phyloP scores from a whole-genome alignment of 2,113 vertebrate genomes.

The Neotoma lepida region DNA sequence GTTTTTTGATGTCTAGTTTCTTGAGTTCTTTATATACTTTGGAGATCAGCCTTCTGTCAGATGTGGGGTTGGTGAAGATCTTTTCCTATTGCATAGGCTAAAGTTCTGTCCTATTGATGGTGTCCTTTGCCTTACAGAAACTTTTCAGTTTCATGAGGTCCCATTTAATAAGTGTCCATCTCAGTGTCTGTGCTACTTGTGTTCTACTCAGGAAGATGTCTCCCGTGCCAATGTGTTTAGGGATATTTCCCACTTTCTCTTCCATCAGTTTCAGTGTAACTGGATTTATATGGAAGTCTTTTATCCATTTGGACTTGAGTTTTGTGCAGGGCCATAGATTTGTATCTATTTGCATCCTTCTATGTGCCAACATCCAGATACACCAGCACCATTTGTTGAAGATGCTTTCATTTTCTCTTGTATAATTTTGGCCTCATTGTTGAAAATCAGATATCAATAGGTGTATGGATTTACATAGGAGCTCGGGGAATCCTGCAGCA shows the following conservation, averaged over 20 bases:
- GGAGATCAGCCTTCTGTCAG: neutral
- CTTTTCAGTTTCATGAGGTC: neutral
- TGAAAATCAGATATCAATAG: neutral
- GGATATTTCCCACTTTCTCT: neutral
- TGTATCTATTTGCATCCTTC: neutral
- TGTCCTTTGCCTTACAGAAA: neutral
- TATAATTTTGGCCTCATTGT: neutral
- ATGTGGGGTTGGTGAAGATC: neutral
- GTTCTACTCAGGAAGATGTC: neutral
- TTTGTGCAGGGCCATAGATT: neutral
- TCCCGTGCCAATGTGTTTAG: neutral
- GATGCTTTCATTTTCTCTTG: neutral
- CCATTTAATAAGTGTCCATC: neutral
- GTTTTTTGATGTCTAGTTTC: neutral
- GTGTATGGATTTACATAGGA: neutral
- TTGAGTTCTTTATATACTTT: neutral
- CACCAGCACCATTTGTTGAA: neutral
- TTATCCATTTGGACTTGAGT: neutral
- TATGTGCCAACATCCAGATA: neutral
- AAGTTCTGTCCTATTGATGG: neutral
- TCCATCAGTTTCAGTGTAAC: neutral
- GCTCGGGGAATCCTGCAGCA: neutral
- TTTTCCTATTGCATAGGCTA: neutral
- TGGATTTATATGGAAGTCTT: too few relatives aligned
- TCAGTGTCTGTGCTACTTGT: neutral